Evolutionary conservation across 2,888 invertebrate species (phyloP).

Genomic region (Melinaea menophilus): DNA sequence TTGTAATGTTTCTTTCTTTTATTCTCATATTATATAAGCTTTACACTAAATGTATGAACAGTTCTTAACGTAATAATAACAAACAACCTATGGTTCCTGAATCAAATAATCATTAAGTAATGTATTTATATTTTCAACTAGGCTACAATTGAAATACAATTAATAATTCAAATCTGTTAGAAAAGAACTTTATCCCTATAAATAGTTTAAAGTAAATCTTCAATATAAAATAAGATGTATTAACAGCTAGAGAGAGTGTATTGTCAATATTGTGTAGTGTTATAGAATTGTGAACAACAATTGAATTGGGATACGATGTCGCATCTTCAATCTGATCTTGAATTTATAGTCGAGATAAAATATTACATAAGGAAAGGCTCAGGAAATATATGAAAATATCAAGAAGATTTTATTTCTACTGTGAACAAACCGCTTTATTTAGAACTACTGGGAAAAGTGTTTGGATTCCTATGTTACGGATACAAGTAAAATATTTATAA

Average conservation of each 20-base stretch:
- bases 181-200: neutral
- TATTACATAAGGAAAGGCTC: conserved; percentile 9
- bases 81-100: neutral
- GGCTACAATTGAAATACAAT: too few species aligned
- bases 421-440: neutral
- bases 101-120: neutral
- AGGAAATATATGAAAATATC: conserved; percentile 10
- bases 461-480: neutral
- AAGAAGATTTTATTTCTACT: conserved; percentile 3
- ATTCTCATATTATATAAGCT: conserved; percentile 15
- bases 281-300: conserved; percentile 15
- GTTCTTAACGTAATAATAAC: neutral
- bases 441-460: neutral
- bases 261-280: conserved; percentile 16
- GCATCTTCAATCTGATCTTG: conserved; percentile 20
- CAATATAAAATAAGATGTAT: neutral
- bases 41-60: conserved; percentile 1
- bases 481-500: too few species aligned
- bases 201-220: neutral
- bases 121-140: too few species aligned
- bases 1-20: conserved; percentile 40
- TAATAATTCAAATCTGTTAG: neutral
- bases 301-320: conserved; percentile 19
- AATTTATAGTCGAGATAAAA: conserved; percentile 19
- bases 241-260: conserved; percentile 12